Evolutionary conservation across 1,140 invertebrate species (phyloP).

Genomic region (Dinothrombium tinctorium): DNA sequence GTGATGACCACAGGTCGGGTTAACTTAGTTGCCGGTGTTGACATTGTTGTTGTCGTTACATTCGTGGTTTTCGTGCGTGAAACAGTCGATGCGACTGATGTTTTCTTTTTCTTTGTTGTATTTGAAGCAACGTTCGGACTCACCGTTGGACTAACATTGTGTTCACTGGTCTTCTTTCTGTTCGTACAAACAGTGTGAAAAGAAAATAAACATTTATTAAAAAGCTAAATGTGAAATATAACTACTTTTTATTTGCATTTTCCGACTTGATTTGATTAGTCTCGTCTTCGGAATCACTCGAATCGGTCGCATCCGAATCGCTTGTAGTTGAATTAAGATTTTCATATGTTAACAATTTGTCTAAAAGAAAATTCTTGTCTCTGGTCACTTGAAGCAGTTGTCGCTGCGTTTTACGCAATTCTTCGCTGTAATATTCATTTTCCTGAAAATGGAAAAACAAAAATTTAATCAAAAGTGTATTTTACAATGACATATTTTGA

Average conservation of each 20-base stretch:
- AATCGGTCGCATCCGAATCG: constrained; percentile 64
- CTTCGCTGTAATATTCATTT: constrained; percentile 82
- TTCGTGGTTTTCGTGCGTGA: neutral
- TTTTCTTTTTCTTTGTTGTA: constrained; percentile 5
- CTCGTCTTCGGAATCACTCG: constrained; percentile 51
- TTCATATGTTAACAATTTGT: constrained; percentile 62
- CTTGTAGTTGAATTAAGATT: constrained; percentile 59
- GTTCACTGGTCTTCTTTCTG: neutral
- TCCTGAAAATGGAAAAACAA: constrained; percentile 32
- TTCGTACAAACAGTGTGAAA: neutral
- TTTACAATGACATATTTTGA: neutral
- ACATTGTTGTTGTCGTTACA: neutral
- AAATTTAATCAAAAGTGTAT: neutral
- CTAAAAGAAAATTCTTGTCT: constrained; percentile 62
- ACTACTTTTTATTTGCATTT: neutral
- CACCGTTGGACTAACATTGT: neutral
- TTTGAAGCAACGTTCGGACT: neutral
- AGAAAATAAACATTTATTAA: neutral
- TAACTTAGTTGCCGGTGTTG: neutral
- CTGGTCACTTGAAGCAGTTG: constrained; percentile 56
- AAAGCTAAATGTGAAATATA: neutral
- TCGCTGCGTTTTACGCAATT: constrained; percentile 57
- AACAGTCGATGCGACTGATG: neutral
- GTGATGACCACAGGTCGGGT: neutral
- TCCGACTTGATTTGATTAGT: constrained; percentile 12